Evolutionary conservation across 2,113 vertebrate species (phyloP).

Genomic region (Piaya cayana): DNA sequence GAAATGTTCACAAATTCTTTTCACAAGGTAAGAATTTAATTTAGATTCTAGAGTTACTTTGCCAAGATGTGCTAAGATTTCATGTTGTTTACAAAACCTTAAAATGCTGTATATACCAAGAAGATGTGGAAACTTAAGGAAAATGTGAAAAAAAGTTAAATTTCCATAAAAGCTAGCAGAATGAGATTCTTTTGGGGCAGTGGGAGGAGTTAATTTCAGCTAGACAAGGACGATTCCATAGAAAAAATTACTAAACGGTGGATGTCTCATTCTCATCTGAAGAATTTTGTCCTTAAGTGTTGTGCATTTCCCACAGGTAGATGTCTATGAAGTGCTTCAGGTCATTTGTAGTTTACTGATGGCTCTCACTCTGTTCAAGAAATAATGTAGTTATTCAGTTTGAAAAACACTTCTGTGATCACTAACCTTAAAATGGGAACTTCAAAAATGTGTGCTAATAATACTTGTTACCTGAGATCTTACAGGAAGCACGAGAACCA

Average conservation of each 20-base stretch:
- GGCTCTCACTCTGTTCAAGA: neutral
- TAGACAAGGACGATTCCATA: neutral
- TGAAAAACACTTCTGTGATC: neutral
- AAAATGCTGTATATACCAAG: neutral
- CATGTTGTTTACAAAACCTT: neutral
- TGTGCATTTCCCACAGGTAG: neutral
- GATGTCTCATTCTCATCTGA: neutral
- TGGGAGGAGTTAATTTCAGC: slow-evolving; percentile 15
- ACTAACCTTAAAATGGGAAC: neutral
- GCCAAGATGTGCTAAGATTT: neutral
- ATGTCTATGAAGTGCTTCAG: neutral
- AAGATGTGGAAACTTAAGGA: neutral
- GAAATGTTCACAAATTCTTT: slow-evolving; percentile 92
- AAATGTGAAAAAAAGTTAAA: neutral
- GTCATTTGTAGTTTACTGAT: neutral
- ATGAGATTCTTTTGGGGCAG: neutral
- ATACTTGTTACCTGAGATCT: neutral
- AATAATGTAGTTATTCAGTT: neutral
- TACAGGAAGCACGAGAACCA: neutral
- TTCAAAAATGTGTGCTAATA: neutral
- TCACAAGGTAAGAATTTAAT: slow-evolving; percentile 83
- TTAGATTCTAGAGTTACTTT: slow-evolving; percentile 8
- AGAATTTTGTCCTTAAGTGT: neutral
- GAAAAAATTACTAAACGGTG: neutral
- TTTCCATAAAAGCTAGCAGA: neutral